Evolutionary conservation across 2,113 vertebrate species (phyloP).

Genomic region (Microtus montanus): DNA sequence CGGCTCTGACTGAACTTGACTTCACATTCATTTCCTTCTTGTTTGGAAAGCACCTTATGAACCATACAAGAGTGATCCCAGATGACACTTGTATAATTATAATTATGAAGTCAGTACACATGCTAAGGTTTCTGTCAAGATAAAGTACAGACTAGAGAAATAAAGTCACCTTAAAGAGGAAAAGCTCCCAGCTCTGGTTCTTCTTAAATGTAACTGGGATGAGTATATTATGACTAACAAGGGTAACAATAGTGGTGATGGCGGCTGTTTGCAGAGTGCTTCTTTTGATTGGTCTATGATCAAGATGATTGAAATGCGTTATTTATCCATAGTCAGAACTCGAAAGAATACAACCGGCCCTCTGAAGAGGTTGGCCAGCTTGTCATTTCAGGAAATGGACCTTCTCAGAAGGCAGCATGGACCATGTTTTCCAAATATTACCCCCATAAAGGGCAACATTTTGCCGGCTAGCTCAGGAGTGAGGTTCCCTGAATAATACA

Average conservation of each 20-base stretch:
- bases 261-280: background rate
- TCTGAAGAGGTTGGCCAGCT: background rate
- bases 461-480: background rate
- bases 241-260: background rate
- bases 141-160: background rate
- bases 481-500: background rate
- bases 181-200: background rate
- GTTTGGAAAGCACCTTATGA: background rate
- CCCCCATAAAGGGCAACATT: background rate
- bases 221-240: background rate
- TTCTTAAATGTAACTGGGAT: background rate
- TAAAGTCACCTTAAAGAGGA: background rate
- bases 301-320: background rate
- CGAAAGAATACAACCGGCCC: background rate
- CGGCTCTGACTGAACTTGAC: background rate
- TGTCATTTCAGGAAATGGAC: background rate
- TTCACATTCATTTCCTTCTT: background rate
- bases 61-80: fast-evolving
- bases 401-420: background rate
- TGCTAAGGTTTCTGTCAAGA: background rate
- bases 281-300: background rate
- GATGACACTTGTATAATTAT: background rate
- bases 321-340: background rate
- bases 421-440: background rate
- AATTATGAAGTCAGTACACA: no score